Percentiles rank a stretch among this genome's conserved stretches.
phyloP scores from a whole-genome alignment of 2,888 invertebrate species.

The Empis stercorea region DNA sequence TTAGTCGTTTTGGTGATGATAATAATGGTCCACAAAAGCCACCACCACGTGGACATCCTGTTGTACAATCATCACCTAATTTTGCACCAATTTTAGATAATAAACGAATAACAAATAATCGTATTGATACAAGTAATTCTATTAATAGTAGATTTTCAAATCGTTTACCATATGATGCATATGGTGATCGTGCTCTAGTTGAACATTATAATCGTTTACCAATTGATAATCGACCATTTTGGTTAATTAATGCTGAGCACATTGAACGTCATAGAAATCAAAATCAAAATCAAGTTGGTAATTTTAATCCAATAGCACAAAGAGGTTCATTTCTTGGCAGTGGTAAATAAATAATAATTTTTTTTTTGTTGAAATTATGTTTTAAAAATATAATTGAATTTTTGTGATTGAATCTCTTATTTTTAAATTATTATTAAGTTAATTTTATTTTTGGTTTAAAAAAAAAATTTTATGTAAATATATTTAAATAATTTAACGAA shows the following conservation, averaged over 20 bases:
- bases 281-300: too few relatives aligned
- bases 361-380: too few relatives aligned
- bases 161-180: conserved; percentile 49
- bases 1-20: conserved; percentile 42
- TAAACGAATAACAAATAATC: not conserved
- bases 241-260: conserved; percentile 56
- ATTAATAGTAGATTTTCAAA: not conserved
- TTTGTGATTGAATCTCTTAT: too few relatives aligned
- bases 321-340: too few relatives aligned
- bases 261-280: conserved; percentile 40
- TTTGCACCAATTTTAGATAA: not conserved
- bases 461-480: too few relatives aligned
- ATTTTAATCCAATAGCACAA: too few relatives aligned
- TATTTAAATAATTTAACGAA: too few relatives aligned
- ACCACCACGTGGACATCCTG: conserved; percentile 13
- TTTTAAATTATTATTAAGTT: too few relatives aligned
- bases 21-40: conserved; percentile 22
- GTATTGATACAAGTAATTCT: conserved; percentile 1
- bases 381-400: too few relatives aligned
- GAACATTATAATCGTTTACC: conserved; percentile 52
- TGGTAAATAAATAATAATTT: too few relatives aligned
- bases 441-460: too few relatives aligned
- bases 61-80: conserved; percentile 3
- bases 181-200: conserved; percentile 47
- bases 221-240: conserved; percentile 55